Conservation (phyloP, 2,797 vertebrate genomes). For the Enteromius treurensis region DNA sequence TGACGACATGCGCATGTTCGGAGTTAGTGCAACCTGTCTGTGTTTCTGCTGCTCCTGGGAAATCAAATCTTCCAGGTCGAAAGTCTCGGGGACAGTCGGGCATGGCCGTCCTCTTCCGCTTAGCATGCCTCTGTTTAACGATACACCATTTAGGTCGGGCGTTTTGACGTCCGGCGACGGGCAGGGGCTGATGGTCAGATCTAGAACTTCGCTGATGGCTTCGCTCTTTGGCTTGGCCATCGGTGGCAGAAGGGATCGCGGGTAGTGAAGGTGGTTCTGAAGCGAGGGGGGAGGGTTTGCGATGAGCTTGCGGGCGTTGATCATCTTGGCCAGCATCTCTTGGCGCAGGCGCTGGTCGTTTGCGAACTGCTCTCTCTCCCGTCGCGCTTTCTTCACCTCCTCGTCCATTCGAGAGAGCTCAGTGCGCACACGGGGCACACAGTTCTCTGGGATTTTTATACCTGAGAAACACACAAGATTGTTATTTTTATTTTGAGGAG, state of each 20-base stretch:
- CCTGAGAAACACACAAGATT: conserved; percentile 71
- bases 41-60: conserved; percentile 62
- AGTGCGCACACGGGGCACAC: conserved; percentile 85
- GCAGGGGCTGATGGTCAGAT: conserved; percentile 85
- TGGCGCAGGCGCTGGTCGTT: conserved; percentile 66
- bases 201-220: conserved; percentile 82
- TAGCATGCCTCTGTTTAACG: conserved; percentile 7
- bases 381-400: conserved; percentile 85
- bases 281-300: conserved; percentile 52
- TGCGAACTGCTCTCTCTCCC: conserved; percentile 72
- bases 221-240: conserved; percentile 15
- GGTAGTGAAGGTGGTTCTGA: conserved; percentile 50
- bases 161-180: conserved; percentile 74
- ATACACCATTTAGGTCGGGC: conserved; percentile 30
- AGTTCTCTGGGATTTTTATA: conserved; percentile 96
- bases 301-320: conserved; percentile 55
- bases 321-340: conserved; percentile 69
- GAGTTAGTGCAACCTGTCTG: conserved; percentile 25
- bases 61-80: conserved; percentile 74
- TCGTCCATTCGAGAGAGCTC: conserved; percentile 90
- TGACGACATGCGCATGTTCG: neutral
- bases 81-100: conserved; percentile 65
- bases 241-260: neutral
- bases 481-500: neutral
- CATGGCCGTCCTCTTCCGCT: neutral